Base-by-base conservation (phyloP, 2,888 invertebrate species). In the Apeira syringaria region DNA sequence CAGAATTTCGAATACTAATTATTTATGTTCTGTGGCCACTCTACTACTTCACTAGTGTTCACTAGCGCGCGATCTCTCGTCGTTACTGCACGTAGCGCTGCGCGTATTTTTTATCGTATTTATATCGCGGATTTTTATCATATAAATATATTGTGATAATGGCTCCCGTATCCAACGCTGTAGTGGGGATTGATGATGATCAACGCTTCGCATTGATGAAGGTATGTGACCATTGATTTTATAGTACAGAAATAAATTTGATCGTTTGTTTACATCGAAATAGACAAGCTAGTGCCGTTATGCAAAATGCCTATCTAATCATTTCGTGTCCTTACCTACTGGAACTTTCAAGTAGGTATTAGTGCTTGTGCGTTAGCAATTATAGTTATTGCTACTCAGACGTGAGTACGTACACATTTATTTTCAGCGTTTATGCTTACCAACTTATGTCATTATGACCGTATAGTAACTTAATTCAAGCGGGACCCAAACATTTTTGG, bases 161-260 rank as follows among this genome's bases (percentile, higher is more conserved):
- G 89, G 83, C 88, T 48, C 89, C 89, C 7, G 73, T 85, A 20
- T 74, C 89, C 5, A 80, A 79, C 50, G 61, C 66, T 26, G 82
- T 90, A 7, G 74, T 92, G 43, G 91, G 91, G 38, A 87, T 94
- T 49, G 93, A 93, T 34, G 95, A 95, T 74, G 94, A 94, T 63
- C 94, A 95, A 67, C 91, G 93, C 56, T 95, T 95, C 68, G 92
- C 94, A 8, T 83, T 95, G 49, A 95, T 95, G 94, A 95, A 95
- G 93, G 95, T 95, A 91, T 40, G 70, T 64, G 8, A 7, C 11
- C 9, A 24, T 9, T 24, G 8, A 9, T 2, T 9, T 1, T 9
- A 9, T 9, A 24, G 5, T 24, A 9, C 6, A 24, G 9, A 9
- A 22, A 22, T 22, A 5, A 24, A 7, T 9, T 12, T 7, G 13